Evolutionary conservation across 2,797 vertebrate genomes (phyloP).

Genomic region (Platyrinchus mystaceus): DNA sequence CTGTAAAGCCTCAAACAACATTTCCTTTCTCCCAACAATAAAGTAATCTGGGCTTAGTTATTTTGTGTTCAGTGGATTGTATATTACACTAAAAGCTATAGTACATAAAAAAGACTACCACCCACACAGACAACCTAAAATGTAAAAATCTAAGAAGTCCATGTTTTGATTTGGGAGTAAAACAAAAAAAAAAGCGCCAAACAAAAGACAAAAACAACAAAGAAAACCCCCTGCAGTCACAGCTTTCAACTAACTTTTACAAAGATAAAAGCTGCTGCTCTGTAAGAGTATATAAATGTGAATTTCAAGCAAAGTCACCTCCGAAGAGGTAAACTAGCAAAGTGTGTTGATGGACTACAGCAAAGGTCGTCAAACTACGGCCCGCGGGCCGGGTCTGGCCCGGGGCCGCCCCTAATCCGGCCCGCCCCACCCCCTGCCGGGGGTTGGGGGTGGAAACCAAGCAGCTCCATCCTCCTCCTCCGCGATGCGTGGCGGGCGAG

Average conservation of each 20-base stretch:
- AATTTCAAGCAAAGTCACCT: neutral
- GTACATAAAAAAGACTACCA: neutral
- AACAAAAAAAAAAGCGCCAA: neutral
- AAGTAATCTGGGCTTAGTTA: constrained; percentile 8
- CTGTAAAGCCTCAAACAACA: constrained; percentile 24
- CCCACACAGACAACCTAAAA: neutral
- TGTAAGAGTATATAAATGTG: neutral
- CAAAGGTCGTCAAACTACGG: too few species aligned
- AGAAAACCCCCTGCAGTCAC: neutral
- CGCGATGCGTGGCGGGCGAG: too few species aligned
- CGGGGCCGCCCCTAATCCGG: too few species aligned
- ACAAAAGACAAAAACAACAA: neutral
- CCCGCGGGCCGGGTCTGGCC: too few species aligned
- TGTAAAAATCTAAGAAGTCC: neutral
- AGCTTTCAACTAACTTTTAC: neutral
- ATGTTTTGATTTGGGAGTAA: neutral
- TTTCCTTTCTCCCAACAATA: constrained; percentile 13
- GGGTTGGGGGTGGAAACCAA: too few species aligned
- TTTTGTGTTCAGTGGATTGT: neutral
- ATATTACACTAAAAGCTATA: neutral
- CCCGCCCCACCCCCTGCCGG: too few species aligned
- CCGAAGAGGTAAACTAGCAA: neutral
- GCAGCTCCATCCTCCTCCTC: too few species aligned
- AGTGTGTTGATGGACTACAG: neutral
- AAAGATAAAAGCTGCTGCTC: neutral